phyloP scores from a whole-genome alignment of 2,888 invertebrate genomes.

The Trichacis sp. region DNA sequence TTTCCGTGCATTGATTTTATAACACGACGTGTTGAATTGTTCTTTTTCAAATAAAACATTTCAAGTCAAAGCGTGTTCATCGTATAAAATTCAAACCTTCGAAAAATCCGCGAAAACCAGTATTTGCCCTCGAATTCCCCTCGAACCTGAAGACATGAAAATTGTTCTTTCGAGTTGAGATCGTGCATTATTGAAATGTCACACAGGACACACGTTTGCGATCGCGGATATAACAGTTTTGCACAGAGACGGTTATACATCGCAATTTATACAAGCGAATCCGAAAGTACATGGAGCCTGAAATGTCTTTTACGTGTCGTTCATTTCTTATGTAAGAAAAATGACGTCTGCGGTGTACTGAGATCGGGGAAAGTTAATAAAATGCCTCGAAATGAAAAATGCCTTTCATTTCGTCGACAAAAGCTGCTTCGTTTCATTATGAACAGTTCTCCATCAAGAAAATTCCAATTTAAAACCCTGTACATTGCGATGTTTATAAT shows the following conservation, averaged over 20 bases:
- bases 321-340: constrained; percentile 4
- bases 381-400: neutral
- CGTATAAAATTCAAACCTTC: too few relatives aligned
- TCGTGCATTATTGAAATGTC: too few relatives aligned
- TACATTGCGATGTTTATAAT: too few relatives aligned
- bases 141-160: too few relatives aligned
- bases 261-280: neutral
- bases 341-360: neutral
- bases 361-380: neutral
- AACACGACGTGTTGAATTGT: too few relatives aligned
- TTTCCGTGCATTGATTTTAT: too few relatives aligned
- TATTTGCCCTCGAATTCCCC: too few relatives aligned
- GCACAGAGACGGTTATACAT: neutral
- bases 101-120: too few relatives aligned
- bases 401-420: neutral
- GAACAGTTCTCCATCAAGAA: neutral
- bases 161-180: too few relatives aligned
- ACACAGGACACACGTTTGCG: too few relatives aligned
- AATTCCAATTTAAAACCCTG: neutral
- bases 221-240: neutral
- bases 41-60: too few relatives aligned
- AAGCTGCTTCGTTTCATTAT: neutral
- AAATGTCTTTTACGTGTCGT: constrained; percentile 1
- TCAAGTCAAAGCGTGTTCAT: too few relatives aligned
- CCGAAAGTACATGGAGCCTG: neutral